Evolutionary conservation across 2,888 invertebrate species (phyloP), one percentile per base, ranked within the genome.

Genomic region (Dexiosoma caninum): DNA sequence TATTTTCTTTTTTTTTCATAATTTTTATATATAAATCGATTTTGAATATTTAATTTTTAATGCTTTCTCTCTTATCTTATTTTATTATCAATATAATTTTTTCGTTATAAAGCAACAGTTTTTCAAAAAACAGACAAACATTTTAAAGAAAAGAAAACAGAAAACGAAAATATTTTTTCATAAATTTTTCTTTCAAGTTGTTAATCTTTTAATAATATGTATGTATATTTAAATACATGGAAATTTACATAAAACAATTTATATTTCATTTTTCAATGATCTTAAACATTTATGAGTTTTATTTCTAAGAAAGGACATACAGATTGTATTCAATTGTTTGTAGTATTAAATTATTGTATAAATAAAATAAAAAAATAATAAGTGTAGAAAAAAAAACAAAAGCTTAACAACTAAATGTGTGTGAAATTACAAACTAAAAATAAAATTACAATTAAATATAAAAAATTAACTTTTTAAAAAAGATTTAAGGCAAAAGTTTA

Each of bases 91-190:
- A 37, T 14, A 35, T 27, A 46, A 35, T 16, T 49, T 55, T 35
- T 42, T 80, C 12, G 40, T 62, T 77, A 44, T 81, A 80, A 80
- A 76, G 80, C 80, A 80, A 76, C 80, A 71, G 46, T 83, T 84
- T 83, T 85, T 85, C n/a, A 72, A 81, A 21, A 40, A 37, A 78
- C 57, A 44, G 44, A 72, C 67, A 81, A 83, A 59, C 55, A 85
- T 85, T 84, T 62, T 0, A 16, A 60, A 30, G 60, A 60, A 82
- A 81, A 83, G 81, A 83, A 84, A 51, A 85, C 83, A 83, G 81
- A 85, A 81, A 49, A 37, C 83, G 81, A 85, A 81, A 37, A 40
- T 7, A 21, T 10, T 9, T 55, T 23, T 49, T 70, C 16, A 51
- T 40, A 30, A 66, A 49, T 12, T 53, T 70, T 71, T 72, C 16